These are phyloP conservation scores for Hipposideros armiger DNA, from an alignment of 2,113 vertebrate genomes.

Conservation along the genomic window DNA sequence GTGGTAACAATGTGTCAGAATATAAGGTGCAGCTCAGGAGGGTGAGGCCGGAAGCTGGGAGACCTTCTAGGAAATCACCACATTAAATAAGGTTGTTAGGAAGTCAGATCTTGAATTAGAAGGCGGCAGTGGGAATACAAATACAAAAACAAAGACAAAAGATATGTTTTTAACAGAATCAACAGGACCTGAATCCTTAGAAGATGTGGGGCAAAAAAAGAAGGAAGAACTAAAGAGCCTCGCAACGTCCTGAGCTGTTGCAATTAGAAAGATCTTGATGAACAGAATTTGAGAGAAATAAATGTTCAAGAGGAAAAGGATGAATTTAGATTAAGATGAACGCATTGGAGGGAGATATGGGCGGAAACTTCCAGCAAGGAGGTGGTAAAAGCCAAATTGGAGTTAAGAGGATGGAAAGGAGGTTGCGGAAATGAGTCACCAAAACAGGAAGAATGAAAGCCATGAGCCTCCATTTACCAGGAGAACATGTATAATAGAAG, in stretches of 20 bases:
- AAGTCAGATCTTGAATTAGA: background rate
- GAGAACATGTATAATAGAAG: background rate
- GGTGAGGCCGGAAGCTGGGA: background rate
- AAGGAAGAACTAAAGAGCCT: background rate
- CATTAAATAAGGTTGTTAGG: background rate
- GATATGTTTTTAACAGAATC: background rate
- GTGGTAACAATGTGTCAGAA: background rate
- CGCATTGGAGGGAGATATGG: background rate
- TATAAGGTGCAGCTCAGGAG: background rate
- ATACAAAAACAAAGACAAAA: background rate
- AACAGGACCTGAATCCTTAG: background rate
- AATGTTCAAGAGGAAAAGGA: background rate
- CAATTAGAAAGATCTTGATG: background rate
- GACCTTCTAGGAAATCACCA: background rate
- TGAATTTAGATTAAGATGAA: background rate
- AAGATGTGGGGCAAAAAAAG: background rate
- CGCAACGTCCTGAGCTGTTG: background rate
- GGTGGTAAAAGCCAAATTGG: background rate
- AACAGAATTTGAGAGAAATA: conserved; percentile 28
- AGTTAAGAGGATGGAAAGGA: background rate
- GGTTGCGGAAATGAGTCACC: background rate
- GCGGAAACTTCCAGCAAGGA: background rate
- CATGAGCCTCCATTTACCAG: background rate
- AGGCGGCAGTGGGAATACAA: background rate
- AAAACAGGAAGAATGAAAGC: background rate